Base-by-base conservation (phyloP, 2,113 vertebrate genomes). In the Gnathonemus echidnorhynchus region DNA sequence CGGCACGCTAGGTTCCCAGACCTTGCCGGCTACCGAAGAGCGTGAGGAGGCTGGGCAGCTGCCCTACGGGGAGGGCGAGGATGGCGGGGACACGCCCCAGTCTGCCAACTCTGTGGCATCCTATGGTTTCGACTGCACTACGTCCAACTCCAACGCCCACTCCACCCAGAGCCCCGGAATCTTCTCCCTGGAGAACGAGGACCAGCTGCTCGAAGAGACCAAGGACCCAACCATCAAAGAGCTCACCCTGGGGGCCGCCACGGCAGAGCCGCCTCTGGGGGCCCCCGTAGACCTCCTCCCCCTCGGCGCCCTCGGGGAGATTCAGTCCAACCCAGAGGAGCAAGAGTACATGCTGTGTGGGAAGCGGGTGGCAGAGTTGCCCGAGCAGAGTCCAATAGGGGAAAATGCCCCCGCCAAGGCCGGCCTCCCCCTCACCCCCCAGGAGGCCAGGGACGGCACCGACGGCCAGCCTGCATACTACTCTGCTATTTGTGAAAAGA, bases 81-180 rank as follows among this genome's bases (percentile, higher is more conserved):
- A 94, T 0, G 96, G 94, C 0, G 95, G 94, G 0, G 90, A 93
- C 89, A 96, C 96, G 0, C 96, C 96, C 0, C 96, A 96, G 93
- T 97, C 96, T 0, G 96, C 96, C 92, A 96, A 97, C 90, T 96
- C 96, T 0, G 95, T 96, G 74, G 95, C 96, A 0, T 97, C 96
- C 0, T 97, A 96, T 0, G 96, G 95, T 90, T 97, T 97, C 1
- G 96, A 97, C 93, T 96, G 96, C 92, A 96, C 95, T 80, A 94
- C 93, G 0, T 97, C 94, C 94, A 96, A 95, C 94, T 97, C 95
- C 77, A 96, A 96, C 7, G 95, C 96, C 83, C 96, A 96, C 91
- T 96, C 96, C n/a, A 95, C 94, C 90, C 95, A 96, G 88, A 97
- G 96, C 86, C 96, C 96, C 0, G 96, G 96, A 0, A 97, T 96